Evolutionary conservation across 2,888 invertebrate species (phyloP).

Genomic region (Latrodectus elegans): DNA sequence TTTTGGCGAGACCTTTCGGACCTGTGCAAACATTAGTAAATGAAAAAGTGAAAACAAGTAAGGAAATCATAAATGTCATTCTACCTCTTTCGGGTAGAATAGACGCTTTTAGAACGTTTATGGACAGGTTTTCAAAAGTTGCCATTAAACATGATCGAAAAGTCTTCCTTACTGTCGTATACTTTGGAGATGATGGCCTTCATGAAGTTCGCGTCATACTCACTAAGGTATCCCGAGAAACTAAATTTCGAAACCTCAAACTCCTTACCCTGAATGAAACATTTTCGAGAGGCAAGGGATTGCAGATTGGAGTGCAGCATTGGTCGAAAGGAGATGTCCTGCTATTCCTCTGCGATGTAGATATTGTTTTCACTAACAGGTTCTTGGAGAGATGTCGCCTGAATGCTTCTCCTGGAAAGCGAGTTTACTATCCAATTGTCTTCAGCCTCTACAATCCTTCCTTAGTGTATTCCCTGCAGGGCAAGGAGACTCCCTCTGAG

Average conservation of each 20-base stretch:
- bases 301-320: slow-evolving; percentile 78
- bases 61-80: slow-evolving; percentile 83
- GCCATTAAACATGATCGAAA: slow-evolving; percentile 82
- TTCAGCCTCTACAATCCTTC: slow-evolving; percentile 85
- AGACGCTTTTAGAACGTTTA: slow-evolving; percentile 83
- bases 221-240: slow-evolving; percentile 80
- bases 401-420: slow-evolving; percentile 76
- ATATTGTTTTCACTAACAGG: slow-evolving; percentile 84
- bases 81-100: slow-evolving; percentile 83
- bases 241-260: slow-evolving; percentile 80
- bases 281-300: slow-evolving; percentile 83
- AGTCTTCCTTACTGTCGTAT: slow-evolving; percentile 84
- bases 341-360: slow-evolving; percentile 87
- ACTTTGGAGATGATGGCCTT: slow-evolving; percentile 83
- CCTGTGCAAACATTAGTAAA: slow-evolving; percentile 81
- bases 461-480: slow-evolving; percentile 70
- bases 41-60: slow-evolving; percentile 78
- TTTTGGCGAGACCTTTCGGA: slow-evolving; percentile 82
- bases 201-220: slow-evolving; percentile 82
- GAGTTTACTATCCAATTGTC: slow-evolving; percentile 86
- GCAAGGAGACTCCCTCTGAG: slow-evolving; percentile 75
- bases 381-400: slow-evolving; percentile 81
- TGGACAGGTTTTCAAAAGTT: slow-evolving; percentile 83
- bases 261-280: slow-evolving; percentile 82
- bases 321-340: slow-evolving; percentile 80